Percentiles rank a stretch among this genome's conserved stretches.
phyloP scores from a whole-genome alignment of 1,140 invertebrate genomes.

The Maconellicoccus hirsutus region DNA sequence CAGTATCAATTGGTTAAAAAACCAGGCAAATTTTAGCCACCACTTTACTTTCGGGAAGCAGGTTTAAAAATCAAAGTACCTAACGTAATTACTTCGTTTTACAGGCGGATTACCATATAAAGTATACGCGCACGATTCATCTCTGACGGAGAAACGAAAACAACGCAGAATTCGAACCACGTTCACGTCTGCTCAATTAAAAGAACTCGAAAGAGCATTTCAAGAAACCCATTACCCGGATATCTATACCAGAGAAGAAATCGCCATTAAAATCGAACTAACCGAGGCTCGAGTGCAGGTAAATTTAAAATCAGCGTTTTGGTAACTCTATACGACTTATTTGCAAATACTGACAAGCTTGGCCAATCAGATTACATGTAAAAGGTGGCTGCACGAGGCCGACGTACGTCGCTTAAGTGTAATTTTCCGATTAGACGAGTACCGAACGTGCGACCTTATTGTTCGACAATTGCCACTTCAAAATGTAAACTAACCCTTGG shows the following conservation, averaged over 20 bases:
- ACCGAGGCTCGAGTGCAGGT: constrained; percentile 98
- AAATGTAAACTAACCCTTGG: background rate
- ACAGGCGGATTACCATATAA: constrained; percentile 73
- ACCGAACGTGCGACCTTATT: background rate
- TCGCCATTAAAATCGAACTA: constrained; percentile 94
- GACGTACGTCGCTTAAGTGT: background rate
- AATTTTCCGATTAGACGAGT: background rate
- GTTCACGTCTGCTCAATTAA: constrained; percentile 90
- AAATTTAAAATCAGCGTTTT: too few species aligned
- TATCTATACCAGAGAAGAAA: constrained; percentile 97
- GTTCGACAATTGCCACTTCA: background rate
- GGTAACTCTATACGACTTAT: background rate
- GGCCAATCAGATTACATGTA: background rate
- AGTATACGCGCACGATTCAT: constrained; percentile 73
- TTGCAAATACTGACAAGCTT: constrained; percentile 2
- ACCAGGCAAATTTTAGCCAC: too few species aligned
- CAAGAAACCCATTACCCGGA: constrained; percentile 98
- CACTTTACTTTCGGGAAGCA: too few species aligned
- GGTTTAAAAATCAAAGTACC: too few species aligned
- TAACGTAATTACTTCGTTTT: constrained; percentile 28
- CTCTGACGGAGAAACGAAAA: constrained; percentile 78
- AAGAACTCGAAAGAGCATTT: constrained; percentile 92
- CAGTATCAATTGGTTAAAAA: too few species aligned
- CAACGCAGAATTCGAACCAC: constrained; percentile 89
- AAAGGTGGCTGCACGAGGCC: background rate